Percentiles rank a stretch among this genome's conserved stretches.
phyloP scores from a whole-genome alignment of 1,140 invertebrate species.

The Drosophila eugracilis region DNA sequence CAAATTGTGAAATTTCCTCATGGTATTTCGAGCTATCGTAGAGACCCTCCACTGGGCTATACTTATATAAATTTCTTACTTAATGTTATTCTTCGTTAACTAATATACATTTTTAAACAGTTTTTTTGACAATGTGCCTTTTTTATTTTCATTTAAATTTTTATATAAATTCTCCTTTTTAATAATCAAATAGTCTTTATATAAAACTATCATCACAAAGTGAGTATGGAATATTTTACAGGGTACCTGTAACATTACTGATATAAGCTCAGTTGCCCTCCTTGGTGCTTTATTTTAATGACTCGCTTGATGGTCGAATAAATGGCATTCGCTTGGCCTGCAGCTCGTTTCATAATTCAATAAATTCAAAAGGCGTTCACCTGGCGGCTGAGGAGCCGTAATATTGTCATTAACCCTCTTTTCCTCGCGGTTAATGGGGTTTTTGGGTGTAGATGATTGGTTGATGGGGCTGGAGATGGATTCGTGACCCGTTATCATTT shows the following conservation, averaged over 20 bases:
- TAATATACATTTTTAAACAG: not conserved
- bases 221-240: no score
- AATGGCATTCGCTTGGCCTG: constrained; percentile 40
- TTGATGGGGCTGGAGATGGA: not conserved
- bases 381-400: constrained; percentile 37
- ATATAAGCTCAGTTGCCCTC: not conserved
- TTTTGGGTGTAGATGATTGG: constrained; percentile 1
- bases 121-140: not conserved
- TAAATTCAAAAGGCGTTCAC: constrained; percentile 49
- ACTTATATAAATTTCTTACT: no score
- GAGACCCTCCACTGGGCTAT: no score
- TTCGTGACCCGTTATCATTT: constrained; percentile 58
- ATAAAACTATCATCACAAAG: no score
- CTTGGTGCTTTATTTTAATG: constrained; percentile 26
- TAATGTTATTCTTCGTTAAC: no score
- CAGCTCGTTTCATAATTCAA: constrained; percentile 54
- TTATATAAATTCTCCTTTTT: no score
- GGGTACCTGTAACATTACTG: not conserved
- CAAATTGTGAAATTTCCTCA: not conserved
- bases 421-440: not conserved
- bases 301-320: constrained; percentile 47
- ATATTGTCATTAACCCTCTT: constrained; percentile 62
- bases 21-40: no score
- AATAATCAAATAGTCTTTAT: no score
- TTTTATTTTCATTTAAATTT: no score